Percentiles rank a stretch among this genome's conserved stretches.
These are phyloP conservation scores for Cirrhinus molitorella DNA, from an alignment of 2,797 vertebrate genomes.

Conservation along the genomic window DNA sequence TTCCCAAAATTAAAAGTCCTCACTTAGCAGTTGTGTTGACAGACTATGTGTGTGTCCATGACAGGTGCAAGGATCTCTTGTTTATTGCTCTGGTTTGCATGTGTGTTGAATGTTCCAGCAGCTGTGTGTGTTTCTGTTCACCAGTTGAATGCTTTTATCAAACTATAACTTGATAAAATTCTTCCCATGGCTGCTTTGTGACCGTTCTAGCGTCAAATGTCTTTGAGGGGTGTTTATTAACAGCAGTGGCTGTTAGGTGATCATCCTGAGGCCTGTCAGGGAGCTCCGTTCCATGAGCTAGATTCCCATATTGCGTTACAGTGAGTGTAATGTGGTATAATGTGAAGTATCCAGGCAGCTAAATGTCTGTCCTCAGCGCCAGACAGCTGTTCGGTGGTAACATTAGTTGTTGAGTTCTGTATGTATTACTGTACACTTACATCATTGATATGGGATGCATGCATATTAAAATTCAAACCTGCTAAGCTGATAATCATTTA, in stretches of 20 bases:
- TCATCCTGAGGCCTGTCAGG: background rate
- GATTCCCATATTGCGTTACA: slow-evolving; percentile 28
- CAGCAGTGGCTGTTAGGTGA: slow-evolving; percentile 24
- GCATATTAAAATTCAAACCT: background rate
- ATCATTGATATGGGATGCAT: background rate
- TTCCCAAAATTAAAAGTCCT: background rate
- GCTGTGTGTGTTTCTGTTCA: slow-evolving; percentile 26
- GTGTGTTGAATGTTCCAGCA: slow-evolving; percentile 6
- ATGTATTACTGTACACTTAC: slow-evolving; percentile 14
- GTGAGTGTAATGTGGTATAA: slow-evolving; percentile 27
- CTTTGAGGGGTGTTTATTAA: slow-evolving; percentile 5
- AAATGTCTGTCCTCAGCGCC: slow-evolving; percentile 5
- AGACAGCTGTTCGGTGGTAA: slow-evolving; percentile 34
- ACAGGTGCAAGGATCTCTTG: slow-evolving; percentile 28
- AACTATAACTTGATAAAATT: slow-evolving; percentile 30
- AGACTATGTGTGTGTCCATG: slow-evolving; percentile 31
- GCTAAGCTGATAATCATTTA: slow-evolving; percentile 20
- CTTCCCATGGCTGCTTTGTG: slow-evolving; percentile 5
- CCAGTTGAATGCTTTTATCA: background rate
- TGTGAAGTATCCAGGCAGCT: slow-evolving; percentile 35
- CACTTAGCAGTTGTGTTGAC: slow-evolving; percentile 35
- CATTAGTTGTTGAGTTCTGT: slow-evolving; percentile 6
- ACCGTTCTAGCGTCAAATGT: background rate
- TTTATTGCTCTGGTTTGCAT: slow-evolving; percentile 15
- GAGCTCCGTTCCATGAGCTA: background rate